A percentile compares a stretch with the other conserved stretches of the same genome.
Conservation (phyloP, 2,888 invertebrate species). For the Lymantria monacha region DNA sequence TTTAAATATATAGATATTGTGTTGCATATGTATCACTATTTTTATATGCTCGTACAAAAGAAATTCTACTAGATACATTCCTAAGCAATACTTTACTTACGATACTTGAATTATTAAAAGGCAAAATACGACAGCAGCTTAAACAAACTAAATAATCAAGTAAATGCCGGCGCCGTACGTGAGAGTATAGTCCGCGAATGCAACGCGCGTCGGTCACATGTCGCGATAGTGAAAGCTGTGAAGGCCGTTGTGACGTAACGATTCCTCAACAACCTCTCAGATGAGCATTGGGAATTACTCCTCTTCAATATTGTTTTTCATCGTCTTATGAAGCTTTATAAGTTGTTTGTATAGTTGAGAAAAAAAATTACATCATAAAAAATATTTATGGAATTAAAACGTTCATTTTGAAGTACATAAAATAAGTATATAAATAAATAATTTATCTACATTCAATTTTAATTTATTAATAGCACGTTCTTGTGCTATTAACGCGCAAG, state of each 20-base stretch:
- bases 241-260: conserved; percentile 54
- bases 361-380: neutral
- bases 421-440: too few relatives aligned
- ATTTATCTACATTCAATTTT: too few relatives aligned
- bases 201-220: conserved; percentile 32
- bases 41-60: too few relatives aligned
- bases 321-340: neutral
- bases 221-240: conserved; percentile 63
- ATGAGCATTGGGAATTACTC: conserved; percentile 14
- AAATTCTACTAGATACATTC: too few relatives aligned
- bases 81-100: too few relatives aligned
- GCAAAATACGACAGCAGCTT: neutral
- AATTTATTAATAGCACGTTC: too few relatives aligned
- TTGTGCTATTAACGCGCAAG: too few relatives aligned
- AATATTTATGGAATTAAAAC: too few relatives aligned
- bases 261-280: conserved; percentile 33
- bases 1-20: too few relatives aligned
- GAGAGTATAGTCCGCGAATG: conserved; percentile 18
- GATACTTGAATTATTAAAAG: too few relatives aligned
- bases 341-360: neutral
- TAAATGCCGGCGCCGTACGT: conserved; percentile 14
- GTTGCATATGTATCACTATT: too few relatives aligned
- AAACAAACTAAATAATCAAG: conserved; percentile 17
- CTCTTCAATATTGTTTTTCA: neutral
- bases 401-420: too few relatives aligned